Conservation (phyloP, 2,888 invertebrate species). For the Cynaeus angustus region DNA sequence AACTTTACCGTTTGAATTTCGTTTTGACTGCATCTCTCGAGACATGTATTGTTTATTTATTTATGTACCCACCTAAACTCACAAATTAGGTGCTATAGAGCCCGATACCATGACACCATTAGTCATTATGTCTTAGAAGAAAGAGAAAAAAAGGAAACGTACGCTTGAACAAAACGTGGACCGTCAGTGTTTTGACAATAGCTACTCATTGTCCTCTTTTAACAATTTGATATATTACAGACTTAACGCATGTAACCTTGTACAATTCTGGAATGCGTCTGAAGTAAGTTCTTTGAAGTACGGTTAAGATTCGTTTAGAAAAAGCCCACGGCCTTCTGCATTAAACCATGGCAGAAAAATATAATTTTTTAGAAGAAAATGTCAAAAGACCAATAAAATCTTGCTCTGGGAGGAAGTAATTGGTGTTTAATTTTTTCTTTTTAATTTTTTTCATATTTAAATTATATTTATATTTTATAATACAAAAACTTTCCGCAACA, state of each 20-base stretch:
- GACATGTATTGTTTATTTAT: conserved; percentile 22
- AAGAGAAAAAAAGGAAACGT: conserved; percentile 25
- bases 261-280: conserved; percentile 10
- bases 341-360: too few relatives aligned
- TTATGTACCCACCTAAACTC: conserved; percentile 23
- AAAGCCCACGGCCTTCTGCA: too few relatives aligned
- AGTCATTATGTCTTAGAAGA: conserved; percentile 37
- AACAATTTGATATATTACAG: conserved; percentile 39
- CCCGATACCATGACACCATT: conserved; percentile 32
- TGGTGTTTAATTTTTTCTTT: too few relatives aligned
- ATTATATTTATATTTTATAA: too few relatives aligned
- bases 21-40: conserved; percentile 1
- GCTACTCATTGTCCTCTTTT: conserved; percentile 39
- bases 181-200: conserved; percentile 40
- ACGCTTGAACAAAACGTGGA: conserved; percentile 31
- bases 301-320: not conserved
- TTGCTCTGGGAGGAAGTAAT: too few relatives aligned
- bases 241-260: conserved; percentile 35
- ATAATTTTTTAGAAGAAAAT: too few relatives aligned
- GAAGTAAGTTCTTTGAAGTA: not conserved
- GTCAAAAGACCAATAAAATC: too few relatives aligned
- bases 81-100: conserved; percentile 30
- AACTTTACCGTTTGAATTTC: conserved; percentile 3
- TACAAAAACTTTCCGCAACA: too few relatives aligned
- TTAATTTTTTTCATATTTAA: too few relatives aligned